Percentiles rank a stretch among this genome's conserved stretches.
Evolutionary conservation across 1,140 invertebrate genomes (phyloP).

Genomic region (Drosophila tristis): DNA sequence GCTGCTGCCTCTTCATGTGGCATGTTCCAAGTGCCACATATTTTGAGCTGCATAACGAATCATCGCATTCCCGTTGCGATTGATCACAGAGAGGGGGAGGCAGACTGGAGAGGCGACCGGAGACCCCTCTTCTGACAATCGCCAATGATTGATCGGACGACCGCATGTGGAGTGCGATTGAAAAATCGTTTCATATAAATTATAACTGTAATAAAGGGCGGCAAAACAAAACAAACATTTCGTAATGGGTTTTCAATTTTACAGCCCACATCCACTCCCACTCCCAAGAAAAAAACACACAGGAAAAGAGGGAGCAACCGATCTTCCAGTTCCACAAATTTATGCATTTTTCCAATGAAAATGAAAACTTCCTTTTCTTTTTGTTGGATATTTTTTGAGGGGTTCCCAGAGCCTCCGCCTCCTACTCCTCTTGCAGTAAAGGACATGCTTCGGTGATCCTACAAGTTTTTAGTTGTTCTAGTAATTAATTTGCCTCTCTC

Average conservation of each 20-base stretch:
- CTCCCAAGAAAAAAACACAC: not conserved
- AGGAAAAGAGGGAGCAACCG: too few relatives aligned
- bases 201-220: constrained; percentile 76
- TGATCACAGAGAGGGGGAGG: constrained; percentile 36
- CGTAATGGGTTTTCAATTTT: constrained; percentile 75
- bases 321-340: constrained; percentile 30
- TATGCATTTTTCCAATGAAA: constrained; percentile 76
- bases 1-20: constrained; percentile 25
- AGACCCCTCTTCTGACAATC: constrained; percentile 38
- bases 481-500: constrained; percentile 67
- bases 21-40: constrained; percentile 62
- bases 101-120: constrained; percentile 7
- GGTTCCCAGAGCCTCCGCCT: constrained; percentile 30
- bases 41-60: constrained; percentile 77
- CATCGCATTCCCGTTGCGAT: constrained; percentile 40
- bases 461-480: constrained; percentile 11
- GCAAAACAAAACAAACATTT: constrained; percentile 22
- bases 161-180: constrained; percentile 69
- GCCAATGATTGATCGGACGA: constrained; percentile 68
- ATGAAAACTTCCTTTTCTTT: constrained; percentile 53
- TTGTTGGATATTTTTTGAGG: constrained; percentile 9
- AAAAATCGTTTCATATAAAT: constrained; percentile 80
- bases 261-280: not conserved
- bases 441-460: constrained; percentile 69
- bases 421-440: constrained; percentile 18